Conservation (phyloP, 2,113 vertebrate genomes). For the Cariama cristata region DNA sequence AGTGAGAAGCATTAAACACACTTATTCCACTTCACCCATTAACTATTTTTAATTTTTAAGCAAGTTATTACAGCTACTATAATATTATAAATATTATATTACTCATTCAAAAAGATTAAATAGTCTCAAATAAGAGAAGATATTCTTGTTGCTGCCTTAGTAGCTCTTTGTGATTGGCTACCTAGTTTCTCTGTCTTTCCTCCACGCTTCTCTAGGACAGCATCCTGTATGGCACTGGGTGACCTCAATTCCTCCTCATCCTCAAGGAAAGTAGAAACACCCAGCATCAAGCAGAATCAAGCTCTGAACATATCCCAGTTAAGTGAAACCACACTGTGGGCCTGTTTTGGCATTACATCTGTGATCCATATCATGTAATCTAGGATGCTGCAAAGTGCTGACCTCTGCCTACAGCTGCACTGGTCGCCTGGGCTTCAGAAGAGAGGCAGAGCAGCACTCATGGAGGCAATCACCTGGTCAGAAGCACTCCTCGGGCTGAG, state of each 20-base stretch:
- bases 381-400: not conserved
- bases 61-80: constrained; percentile 68
- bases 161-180: not conserved
- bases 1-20: constrained; percentile 41
- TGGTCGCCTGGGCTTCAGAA: not conserved
- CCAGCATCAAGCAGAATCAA: not conserved
- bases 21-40: constrained; percentile 33
- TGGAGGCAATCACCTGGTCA: not conserved
- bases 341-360: not conserved
- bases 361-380: not conserved
- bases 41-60: constrained; percentile 72
- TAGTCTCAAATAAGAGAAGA: constrained; percentile 24
- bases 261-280: not conserved
- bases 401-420: not conserved
- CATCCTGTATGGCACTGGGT: not conserved
- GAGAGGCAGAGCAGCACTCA: not conserved
- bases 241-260: not conserved
- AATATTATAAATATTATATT: constrained; percentile 70
- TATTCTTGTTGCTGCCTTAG: constrained; percentile 20
- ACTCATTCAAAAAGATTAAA: constrained; percentile 67
- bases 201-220: not conserved
- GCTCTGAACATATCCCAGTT: not conserved
- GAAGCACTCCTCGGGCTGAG: not conserved
- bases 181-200: not conserved
- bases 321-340: not conserved